These are phyloP conservation scores for Caenorhabditis macrosperma DNA, from an alignment of 2,888 invertebrate genomes.

Conservation along the genomic window DNA sequence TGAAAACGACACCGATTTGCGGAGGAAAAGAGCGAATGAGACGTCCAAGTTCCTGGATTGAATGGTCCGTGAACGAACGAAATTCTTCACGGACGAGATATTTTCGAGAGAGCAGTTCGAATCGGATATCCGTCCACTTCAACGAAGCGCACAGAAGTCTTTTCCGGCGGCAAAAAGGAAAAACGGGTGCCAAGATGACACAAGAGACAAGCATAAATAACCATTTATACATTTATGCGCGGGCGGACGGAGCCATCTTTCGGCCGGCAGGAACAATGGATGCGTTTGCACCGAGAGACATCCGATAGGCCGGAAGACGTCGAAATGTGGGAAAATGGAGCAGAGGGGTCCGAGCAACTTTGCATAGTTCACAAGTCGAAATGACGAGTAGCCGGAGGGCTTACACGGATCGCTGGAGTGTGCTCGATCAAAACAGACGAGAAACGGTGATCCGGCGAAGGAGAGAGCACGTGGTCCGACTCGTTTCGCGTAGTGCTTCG, in stretches of 20 bases:
- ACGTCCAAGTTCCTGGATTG: slow-evolving; percentile 9
- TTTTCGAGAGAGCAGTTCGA: slow-evolving; percentile 16
- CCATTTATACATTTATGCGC: slow-evolving; percentile 35
- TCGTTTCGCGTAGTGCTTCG: slow-evolving; percentile 24
- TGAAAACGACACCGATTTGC: not conserved
- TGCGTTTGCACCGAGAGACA: slow-evolving; percentile 16
- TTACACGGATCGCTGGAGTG: not conserved
- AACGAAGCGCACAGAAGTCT: slow-evolving; percentile 42
- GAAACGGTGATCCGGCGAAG: not conserved
- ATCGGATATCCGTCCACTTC: slow-evolving; percentile 48
- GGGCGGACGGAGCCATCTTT: slow-evolving; percentile 19
- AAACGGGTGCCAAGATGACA: not conserved
- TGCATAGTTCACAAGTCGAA: slow-evolving; percentile 33
- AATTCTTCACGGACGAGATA: slow-evolving; percentile 22
- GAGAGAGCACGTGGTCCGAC: slow-evolving; percentile 12
- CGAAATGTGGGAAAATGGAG: slow-evolving; percentile 25
- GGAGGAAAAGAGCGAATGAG: not conserved
- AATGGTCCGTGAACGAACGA: slow-evolving; percentile 42
- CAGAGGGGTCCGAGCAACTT: not conserved
- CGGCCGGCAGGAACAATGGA: slow-evolving; percentile 13
- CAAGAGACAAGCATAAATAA: slow-evolving; percentile 24
- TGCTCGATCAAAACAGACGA: slow-evolving; percentile 30
- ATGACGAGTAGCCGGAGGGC: not conserved
- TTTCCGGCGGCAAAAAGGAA: slow-evolving; percentile 14
- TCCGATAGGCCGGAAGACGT: slow-evolving; percentile 18